A percentile compares a stretch with the other conserved stretches of the same genome.
Evolutionary conservation across 2,888 invertebrate genomes (phyloP).

Genomic region (Macaria liturata): DNA sequence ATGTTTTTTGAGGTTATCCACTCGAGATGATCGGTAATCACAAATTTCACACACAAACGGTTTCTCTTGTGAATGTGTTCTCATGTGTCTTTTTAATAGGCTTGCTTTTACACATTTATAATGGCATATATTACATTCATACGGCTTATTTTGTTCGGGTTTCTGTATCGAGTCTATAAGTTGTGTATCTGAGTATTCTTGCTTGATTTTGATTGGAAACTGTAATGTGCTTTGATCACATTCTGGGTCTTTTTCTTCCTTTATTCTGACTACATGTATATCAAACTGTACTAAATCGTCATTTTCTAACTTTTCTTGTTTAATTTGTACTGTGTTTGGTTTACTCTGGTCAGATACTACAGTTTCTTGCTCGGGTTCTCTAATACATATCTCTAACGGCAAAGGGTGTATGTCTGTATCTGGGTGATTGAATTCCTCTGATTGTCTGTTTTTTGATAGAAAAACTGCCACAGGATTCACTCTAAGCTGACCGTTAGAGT

Average conservation of each 20-base stretch:
- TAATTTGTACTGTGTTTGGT: neutral
- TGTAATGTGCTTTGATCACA: too few species aligned
- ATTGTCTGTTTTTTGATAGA: too few species aligned
- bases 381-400: too few species aligned
- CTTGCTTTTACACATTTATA: slow-evolving; percentile 7
- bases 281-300: neutral
- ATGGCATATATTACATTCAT: slow-evolving; percentile 1
- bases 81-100: slow-evolving; percentile 14
- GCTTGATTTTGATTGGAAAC: too few species aligned
- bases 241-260: too few species aligned
- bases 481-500: too few species aligned
- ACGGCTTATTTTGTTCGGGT: slow-evolving; percentile 1
- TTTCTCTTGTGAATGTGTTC: slow-evolving; percentile 15
- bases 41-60: slow-evolving; percentile 13
- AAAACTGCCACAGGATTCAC: neutral
- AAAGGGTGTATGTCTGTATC: too few species aligned
- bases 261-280: too few species aligned
- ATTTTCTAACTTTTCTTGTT: neutral
- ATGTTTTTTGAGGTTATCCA: slow-evolving; percentile 9
- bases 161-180: too few species aligned
- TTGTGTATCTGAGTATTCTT: too few species aligned
- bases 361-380: neutral
- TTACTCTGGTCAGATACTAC: neutral
- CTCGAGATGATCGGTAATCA: neutral
- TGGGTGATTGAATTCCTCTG: too few species aligned